A percentile compares a stretch with the other conserved stretches of the same genome.
Evolutionary conservation across 2,113 vertebrate species (phyloP).

Genomic region (Pygoscelis antarcticus): DNA sequence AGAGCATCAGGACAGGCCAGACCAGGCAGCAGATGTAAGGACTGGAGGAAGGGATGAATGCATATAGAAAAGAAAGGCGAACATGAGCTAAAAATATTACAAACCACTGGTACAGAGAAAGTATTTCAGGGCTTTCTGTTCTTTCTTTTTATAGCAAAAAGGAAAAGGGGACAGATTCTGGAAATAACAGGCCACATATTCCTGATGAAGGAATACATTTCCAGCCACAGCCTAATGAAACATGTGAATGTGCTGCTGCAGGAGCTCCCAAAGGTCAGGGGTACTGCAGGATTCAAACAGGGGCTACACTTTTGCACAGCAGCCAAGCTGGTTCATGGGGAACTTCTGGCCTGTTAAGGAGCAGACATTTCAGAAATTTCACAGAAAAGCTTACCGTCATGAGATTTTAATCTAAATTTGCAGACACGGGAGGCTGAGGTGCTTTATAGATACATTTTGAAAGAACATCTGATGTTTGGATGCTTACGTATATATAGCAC

Average conservation of each 20-base stretch:
- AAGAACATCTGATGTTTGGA: not conserved
- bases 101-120: not conserved
- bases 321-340: not conserved
- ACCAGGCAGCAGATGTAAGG: not conserved
- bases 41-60: not conserved
- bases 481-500: not conserved
- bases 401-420: not conserved
- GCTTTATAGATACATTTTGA: not conserved
- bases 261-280: not conserved
- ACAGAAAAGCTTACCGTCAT: not conserved
- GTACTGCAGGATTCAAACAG: not conserved
- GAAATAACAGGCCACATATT: not conserved
- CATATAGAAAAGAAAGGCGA: not conserved
- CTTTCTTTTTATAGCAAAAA: slow-evolving; percentile 23
- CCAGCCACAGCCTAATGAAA: not conserved
- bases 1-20: not conserved
- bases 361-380: not conserved
- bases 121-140: not conserved
- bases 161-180: not conserved
- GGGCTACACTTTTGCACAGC: not conserved
- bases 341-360: not conserved
- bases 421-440: not conserved
- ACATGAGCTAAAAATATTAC: not conserved
- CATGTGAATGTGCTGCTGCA: not conserved
- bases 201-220: not conserved